phyloP scores from a whole-genome alignment of 2,888 invertebrate genomes.

The Drosophila niveifrons region DNA sequence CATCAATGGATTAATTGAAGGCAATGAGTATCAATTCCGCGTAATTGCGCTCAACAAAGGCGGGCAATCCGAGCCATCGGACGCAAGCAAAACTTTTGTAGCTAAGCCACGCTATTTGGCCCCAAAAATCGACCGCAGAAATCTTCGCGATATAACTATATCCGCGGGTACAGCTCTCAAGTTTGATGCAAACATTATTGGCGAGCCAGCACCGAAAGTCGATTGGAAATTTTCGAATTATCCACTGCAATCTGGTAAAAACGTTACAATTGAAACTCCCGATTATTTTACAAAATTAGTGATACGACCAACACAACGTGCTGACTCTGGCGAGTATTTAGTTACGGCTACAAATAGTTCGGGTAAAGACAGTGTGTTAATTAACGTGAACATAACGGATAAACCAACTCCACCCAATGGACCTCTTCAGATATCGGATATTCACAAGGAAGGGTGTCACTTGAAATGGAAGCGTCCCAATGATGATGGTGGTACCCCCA shows the following conservation, averaged over 20 bases:
- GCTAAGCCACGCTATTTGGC: constrained; percentile 96
- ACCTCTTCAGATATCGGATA: constrained; percentile 94
- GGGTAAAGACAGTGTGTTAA: constrained; percentile 93
- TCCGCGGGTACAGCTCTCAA: constrained; percentile 97
- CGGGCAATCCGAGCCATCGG: constrained; percentile 96
- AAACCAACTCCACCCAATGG: constrained; percentile 96
- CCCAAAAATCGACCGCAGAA: constrained; percentile 97
- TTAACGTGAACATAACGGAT: constrained; percentile 94
- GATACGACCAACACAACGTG: constrained; percentile 92
- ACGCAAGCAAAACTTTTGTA: constrained; percentile 93
- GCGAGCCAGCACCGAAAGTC: constrained; percentile 97
- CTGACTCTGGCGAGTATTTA: constrained; percentile 94
- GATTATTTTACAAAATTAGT: constrained; percentile 95
- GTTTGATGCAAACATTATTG: constrained; percentile 96
- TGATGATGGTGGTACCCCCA: constrained; percentile 97
- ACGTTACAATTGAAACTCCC: constrained; percentile 92
- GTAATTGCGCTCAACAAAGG: constrained; percentile 98
- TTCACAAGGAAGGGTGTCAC: constrained; percentile 96
- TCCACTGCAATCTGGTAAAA: constrained; percentile 89
- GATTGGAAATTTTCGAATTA: constrained; percentile 96
- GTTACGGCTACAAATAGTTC: constrained; percentile 94
- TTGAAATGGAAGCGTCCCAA: constrained; percentile 98
- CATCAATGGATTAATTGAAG: constrained; percentile 96
- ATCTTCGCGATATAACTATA: constrained; percentile 94
- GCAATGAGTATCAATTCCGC: constrained; percentile 98